Evolutionary conservation across 2,797 vertebrate species (phyloP).

Genomic region (Knipowitschia caucasica): DNA sequence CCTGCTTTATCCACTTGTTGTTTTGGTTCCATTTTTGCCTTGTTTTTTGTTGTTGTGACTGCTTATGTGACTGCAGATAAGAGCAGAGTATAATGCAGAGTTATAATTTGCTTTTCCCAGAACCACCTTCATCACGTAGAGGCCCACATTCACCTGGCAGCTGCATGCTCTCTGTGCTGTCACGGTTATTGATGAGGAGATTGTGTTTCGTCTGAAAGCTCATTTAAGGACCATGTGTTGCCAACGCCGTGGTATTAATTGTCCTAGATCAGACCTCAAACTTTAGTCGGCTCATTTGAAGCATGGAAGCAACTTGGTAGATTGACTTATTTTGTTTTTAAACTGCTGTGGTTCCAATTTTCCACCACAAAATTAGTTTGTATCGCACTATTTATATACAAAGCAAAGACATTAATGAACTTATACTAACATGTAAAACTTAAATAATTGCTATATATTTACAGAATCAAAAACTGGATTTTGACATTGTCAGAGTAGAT

Average conservation of each 20-base stretch:
- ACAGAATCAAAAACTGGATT: too few species aligned
- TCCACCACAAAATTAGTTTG: too few species aligned
- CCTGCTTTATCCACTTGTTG: neutral
- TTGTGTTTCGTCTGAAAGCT: constrained; percentile 39
- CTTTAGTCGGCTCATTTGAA: neutral
- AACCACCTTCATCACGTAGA: constrained; percentile 47
- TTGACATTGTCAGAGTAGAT: too few species aligned
- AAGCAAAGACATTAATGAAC: too few species aligned
- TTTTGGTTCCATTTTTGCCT: constrained; percentile 46
- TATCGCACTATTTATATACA: too few species aligned
- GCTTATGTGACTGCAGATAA: constrained; percentile 34
- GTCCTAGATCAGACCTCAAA: constrained; percentile 18
- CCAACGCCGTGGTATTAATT: constrained; percentile 6
- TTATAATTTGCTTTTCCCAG: constrained; percentile 22
- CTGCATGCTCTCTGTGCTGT: constrained; percentile 44
- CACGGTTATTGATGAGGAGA: constrained; percentile 51
- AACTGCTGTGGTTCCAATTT: too few species aligned
- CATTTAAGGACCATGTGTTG: constrained; percentile 26
- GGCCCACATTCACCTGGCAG: constrained; percentile 37
- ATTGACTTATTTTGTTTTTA: too few species aligned
- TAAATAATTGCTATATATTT: too few species aligned
- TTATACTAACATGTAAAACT: too few species aligned
- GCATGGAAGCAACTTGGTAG: too few species aligned
- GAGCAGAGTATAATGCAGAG: constrained; percentile 11
- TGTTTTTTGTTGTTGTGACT: constrained; percentile 55